Evolutionary conservation across 2,888 invertebrate species (phyloP), one percentile per base, ranked within the genome.

Genomic region (Macrophya alboannulata): DNA sequence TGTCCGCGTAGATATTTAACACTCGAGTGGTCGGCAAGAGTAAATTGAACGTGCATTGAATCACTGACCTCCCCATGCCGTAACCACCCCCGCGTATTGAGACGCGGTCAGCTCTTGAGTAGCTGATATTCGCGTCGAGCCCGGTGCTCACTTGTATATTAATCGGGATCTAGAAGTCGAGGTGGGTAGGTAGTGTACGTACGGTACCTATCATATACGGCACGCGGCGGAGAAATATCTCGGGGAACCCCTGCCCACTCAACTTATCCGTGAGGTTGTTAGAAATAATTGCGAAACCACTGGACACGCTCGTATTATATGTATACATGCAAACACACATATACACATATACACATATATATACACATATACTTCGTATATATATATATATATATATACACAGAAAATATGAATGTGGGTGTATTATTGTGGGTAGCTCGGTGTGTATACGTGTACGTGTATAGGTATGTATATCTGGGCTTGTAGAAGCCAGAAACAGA

Each of bases 221-320:
- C 85, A 85, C 74, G 85, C 62, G 85, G 65, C 76, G 15, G 25
- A 21, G 37, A 17, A 51, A 77, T 76, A 31, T 48, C 74, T 40
- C 76, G 82, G 86, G 83, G 86, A 86, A 84, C 88, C 87, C 86
- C 87, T 87, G 87, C 62, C 85, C 83, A 88, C 89, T 88, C 85
- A 86, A 88, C 87, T 86, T 88, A 88, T 89, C 51, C 83, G 83
- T 88, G 87, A 90, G 89, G 89, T 90, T 89, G 88, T 91, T 90
- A 88, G 88, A 89, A 90, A 91, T 89, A 90, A 90, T 91, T 91
- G 89, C 89, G 84, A 87, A 88, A 86, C 86, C 86, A 83, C 83
- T 83, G 83, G 83, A 71, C 83, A 83, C 48, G 83, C 84, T 68
- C 17, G 51, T 55, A 21, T 43, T 43, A 76, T 65, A 31, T 62